phyloP scores from a whole-genome alignment of 2,888 invertebrate species.

The Galerucella calmariensis region DNA sequence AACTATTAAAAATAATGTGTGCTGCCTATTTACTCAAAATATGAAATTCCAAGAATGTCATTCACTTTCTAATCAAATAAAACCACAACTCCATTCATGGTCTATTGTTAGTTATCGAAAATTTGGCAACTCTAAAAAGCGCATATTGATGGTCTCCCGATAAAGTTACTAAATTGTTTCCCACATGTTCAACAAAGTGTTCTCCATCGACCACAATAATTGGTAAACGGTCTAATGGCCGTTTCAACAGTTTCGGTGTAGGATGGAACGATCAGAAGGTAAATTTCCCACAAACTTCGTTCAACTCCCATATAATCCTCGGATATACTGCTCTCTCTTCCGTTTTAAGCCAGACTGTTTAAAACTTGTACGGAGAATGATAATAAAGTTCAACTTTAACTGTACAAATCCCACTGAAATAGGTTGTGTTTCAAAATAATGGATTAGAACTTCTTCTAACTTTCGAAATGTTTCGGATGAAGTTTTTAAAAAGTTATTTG shows the following conservation, averaged over 20 bases:
- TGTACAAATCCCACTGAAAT: constrained; percentile 11
- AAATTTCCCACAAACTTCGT: constrained; percentile 31
- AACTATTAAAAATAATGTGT: too few species aligned
- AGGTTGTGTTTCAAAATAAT: constrained; percentile 1
- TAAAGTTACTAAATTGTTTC: constrained; percentile 11
- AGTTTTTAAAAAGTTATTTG: neutral
- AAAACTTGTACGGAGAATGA: constrained; percentile 18
- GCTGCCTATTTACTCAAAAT: too few species aligned
- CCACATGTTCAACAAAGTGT: constrained; percentile 11
- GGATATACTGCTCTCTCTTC: constrained; percentile 21
- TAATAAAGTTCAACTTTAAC: constrained; percentile 29
- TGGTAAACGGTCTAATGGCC: constrained; percentile 29
- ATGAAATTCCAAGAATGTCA: too few species aligned
- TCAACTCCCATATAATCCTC: constrained; percentile 26
- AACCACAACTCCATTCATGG: neutral
- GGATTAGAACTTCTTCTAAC: constrained; percentile 8
- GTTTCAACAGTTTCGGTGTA: constrained; percentile 21
- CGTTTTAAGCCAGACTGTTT: constrained; percentile 21
- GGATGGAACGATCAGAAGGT: constrained; percentile 27
- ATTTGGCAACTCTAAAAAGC: neutral
- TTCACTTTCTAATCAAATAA: neutral
- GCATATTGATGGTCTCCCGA: neutral
- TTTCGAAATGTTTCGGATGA: neutral
- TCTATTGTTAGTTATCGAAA: neutral
- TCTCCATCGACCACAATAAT: constrained; percentile 23